Percentiles rank a stretch among this genome's conserved stretches.
Conservation (phyloP, 1,140 invertebrate genomes). For the Frieseomelitta varia region DNA sequence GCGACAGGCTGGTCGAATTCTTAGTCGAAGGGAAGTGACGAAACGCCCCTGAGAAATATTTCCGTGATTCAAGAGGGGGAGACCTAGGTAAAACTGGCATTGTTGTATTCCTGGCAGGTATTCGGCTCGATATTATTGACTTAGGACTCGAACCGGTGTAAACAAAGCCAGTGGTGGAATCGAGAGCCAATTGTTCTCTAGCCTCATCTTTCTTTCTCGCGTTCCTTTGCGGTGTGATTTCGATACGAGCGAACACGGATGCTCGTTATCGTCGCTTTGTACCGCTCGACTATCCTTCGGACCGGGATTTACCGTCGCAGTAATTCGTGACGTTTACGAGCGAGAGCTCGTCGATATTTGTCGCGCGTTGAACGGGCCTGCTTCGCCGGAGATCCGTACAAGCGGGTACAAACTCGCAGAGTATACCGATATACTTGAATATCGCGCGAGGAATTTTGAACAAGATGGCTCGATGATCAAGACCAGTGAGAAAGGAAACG, state of each 20-base stretch:
- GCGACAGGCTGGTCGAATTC: slow-evolving; percentile 22
- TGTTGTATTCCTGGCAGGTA: slow-evolving; percentile 40
- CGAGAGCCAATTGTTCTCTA: not conserved
- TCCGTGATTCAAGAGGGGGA: not conserved
- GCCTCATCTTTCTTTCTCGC: not conserved
- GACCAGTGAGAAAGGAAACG: not conserved
- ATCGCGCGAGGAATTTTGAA: not conserved
- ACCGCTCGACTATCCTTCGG: not conserved
- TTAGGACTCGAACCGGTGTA: slow-evolving; percentile 41
- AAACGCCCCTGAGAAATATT: slow-evolving; percentile 51
- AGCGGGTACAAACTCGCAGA: not conserved
- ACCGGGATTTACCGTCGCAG: not conserved
- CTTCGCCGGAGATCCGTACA: not conserved
- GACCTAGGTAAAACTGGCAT: not conserved
- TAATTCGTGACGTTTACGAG: slow-evolving; percentile 10
- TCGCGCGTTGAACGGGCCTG: not conserved
- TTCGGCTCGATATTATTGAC: slow-evolving; percentile 47
- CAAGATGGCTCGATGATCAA: not conserved
- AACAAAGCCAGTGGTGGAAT: slow-evolving; percentile 30
- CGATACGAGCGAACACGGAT: slow-evolving; percentile 38
- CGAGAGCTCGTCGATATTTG: not conserved
- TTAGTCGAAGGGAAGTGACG: slow-evolving; percentile 18
- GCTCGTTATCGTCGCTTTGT: slow-evolving; percentile 35
- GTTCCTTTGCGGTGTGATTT: slow-evolving; percentile 13
- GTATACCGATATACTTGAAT: not conserved